Percentiles rank a stretch among this genome's conserved stretches.
These are phyloP conservation scores for Machimus atricapillus DNA, from an alignment of 2,888 invertebrate species.

Conservation along the genomic window DNA sequence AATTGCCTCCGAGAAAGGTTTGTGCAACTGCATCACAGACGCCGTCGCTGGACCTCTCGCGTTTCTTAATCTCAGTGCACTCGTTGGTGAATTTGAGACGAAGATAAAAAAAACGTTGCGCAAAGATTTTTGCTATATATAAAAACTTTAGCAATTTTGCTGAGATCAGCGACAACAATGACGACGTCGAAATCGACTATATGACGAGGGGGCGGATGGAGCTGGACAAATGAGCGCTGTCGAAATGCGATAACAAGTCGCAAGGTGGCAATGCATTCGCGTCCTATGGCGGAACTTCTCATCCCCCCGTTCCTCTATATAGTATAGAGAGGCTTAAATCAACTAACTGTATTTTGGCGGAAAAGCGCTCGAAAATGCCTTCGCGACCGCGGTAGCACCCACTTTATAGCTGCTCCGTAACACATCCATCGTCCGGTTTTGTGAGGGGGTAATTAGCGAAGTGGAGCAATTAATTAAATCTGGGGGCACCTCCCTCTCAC, in stretches of 20 bases:
- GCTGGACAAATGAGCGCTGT: neutral
- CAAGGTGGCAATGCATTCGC: neutral
- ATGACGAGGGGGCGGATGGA: neutral
- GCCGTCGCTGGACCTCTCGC: neutral
- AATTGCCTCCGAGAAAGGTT: neutral
- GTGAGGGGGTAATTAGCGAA: constrained; percentile 8
- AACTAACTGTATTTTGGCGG: neutral
- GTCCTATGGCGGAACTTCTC: too few species aligned
- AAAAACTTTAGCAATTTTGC: constrained; percentile 10
- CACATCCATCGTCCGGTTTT: neutral
- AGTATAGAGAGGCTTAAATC: neutral
- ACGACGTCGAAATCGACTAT: neutral
- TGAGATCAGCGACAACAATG: neutral
- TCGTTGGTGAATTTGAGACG: neutral
- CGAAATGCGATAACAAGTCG: neutral
- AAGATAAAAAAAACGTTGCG: constrained; percentile 10
- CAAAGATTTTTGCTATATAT: neutral
- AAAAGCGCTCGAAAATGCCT: neutral
- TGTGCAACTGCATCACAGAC: neutral
- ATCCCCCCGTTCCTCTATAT: too few species aligned
- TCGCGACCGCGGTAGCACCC: neutral
- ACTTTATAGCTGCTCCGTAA: neutral
- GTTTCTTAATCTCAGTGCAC: neutral
- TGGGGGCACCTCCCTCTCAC: neutral
- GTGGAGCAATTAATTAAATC: constrained; percentile 22